Conservation (phyloP, 2,888 invertebrate genomes). For the Frankliniella intonsa region DNA sequence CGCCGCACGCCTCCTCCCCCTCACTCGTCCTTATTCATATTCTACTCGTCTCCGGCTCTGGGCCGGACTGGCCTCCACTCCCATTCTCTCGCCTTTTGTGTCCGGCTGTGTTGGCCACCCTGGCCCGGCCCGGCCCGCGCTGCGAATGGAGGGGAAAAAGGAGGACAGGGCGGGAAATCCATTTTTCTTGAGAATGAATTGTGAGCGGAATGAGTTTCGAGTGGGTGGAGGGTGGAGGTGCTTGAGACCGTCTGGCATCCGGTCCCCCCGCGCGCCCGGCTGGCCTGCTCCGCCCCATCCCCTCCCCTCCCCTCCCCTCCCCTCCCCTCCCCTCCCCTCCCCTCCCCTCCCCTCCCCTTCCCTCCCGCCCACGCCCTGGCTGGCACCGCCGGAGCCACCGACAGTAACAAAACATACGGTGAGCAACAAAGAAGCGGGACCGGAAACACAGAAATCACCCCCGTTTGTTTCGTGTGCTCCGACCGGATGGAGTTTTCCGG, state of each 20-base stretch:
- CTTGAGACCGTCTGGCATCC: too few species aligned
- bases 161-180: background rate
- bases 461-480: too few species aligned
- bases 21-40: background rate
- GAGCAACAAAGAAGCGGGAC: background rate
- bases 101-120: background rate
- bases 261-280: too few species aligned
- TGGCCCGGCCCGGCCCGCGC: background rate
- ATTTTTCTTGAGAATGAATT: slow-evolving; percentile 2
- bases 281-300: too few species aligned
- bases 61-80: too few species aligned
- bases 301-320: background rate
- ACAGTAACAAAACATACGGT: background rate
- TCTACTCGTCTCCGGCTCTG: background rate
- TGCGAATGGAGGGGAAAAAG: background rate
- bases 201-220: background rate
- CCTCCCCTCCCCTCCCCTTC: background rate
- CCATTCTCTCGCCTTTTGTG: background rate
- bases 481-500: too few species aligned
- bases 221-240: background rate
- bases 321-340: background rate
- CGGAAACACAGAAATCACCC: background rate
- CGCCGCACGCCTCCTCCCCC: background rate
- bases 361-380: background rate
- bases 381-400: background rate